phyloP scores from a whole-genome alignment of 2,113 vertebrate species.

The Gobius niger region DNA sequence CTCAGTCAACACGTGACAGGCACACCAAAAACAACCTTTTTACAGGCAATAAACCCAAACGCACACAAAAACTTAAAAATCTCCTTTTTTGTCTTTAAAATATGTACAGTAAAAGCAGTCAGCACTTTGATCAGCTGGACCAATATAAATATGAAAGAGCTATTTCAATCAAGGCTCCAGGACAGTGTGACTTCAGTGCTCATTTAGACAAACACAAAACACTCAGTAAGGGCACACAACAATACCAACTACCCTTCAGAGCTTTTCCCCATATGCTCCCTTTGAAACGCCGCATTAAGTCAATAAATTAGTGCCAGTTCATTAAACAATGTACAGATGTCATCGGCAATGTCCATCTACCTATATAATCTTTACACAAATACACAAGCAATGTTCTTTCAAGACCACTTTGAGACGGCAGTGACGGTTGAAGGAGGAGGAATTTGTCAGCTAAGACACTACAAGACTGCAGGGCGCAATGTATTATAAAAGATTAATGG shows the following conservation, averaged over 20 bases:
- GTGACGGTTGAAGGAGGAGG: slow-evolving; percentile 42
- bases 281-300: slow-evolving; percentile 11
- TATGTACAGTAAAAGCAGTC: slow-evolving; percentile 61
- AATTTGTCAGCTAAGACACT: slow-evolving; percentile 19
- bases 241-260: slow-evolving; percentile 23
- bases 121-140: slow-evolving; percentile 44
- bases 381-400: slow-evolving; percentile 48
- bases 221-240: slow-evolving; percentile 37
- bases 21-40: slow-evolving; percentile 53
- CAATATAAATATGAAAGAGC: slow-evolving; percentile 19
- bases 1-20: slow-evolving; percentile 57
- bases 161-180: slow-evolving; percentile 28
- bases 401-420: slow-evolving; percentile 54
- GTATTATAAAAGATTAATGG: slow-evolving; percentile 22
- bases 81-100: slow-evolving; percentile 50
- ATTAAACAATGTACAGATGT: slow-evolving; percentile 19
- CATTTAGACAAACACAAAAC: slow-evolving; percentile 45
- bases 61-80: slow-evolving; percentile 7
- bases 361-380: slow-evolving; percentile 13
- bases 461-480: slow-evolving; percentile 36
- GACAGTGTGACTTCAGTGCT: slow-evolving; percentile 40
- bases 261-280: slow-evolving; percentile 14
- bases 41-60: slow-evolving; percentile 42
- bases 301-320: slow-evolving; percentile 20
- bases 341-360: slow-evolving; percentile 5